Evolutionary conservation across 2,888 invertebrate genomes (phyloP), one percentile per base, ranked within the genome.

Genomic region (Diaphora mendica): DNA sequence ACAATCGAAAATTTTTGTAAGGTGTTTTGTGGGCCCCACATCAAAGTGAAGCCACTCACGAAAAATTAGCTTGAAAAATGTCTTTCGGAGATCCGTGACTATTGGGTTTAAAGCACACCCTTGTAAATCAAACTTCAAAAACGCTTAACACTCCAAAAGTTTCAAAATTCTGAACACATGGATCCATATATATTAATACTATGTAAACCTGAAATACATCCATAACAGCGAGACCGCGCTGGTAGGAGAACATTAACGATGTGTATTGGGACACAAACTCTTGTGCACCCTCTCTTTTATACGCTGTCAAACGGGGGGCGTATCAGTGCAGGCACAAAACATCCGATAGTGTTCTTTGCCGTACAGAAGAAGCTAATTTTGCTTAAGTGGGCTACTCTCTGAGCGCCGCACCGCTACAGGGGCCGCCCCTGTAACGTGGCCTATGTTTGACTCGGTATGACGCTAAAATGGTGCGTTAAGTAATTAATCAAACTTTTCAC

Each of bases 361-460:
- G 88, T 81, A 93, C 93, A 94, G 93, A 93, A 95, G 94, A 91
- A 95, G 95, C 95, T 95, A 95, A 95, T 95, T 95, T 95, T 93
- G 91, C 94, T 93, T 94, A 95, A 95, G 95, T 95, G 95, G 94
- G 95, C 95, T 94, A 95, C 94, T 94, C 91, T 81, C 84, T 83
- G 84, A 79, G 82, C 85, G 88, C 87, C 87, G 86, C 85, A 85
- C 81, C 85, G 86, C 83, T 87, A 89, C 87, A 86, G 87, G 91
- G 91, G 91, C 84, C 87, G 89, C 84, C 84, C 88, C 91, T 89
- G 88, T 87, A 84, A 78, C 81, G 67, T 83, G 83, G 84, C 86
- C 87, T 89, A 85, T 91, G 92, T 93, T 93, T 92, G 89, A 92
- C 89, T 91, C 88, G 74, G 83, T 74, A 79, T 70, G 80, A 78